A percentile compares a stretch with the other conserved stretches of the same genome.
phyloP scores from a whole-genome alignment of 2,888 invertebrate species.

The Caenorhabditis sp. region DNA sequence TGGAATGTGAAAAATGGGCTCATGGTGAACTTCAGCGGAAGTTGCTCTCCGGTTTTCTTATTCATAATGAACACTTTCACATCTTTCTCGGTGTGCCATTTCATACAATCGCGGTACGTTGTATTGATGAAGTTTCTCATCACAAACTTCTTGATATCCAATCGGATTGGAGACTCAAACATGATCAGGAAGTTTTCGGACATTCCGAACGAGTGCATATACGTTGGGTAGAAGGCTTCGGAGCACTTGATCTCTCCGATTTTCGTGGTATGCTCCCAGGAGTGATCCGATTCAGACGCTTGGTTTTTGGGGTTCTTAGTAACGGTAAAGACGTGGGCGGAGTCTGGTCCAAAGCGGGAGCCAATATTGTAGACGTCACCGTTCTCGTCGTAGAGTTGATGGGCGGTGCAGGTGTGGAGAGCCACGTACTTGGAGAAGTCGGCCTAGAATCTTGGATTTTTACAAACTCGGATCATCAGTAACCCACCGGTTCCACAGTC shows the following conservation, averaged over 20 bases:
- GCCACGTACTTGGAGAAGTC: constrained; percentile 67
- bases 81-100: constrained; percentile 57
- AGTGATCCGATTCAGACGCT: constrained; percentile 1
- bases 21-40: constrained; percentile 50
- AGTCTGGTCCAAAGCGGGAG: constrained; percentile 67
- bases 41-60: constrained; percentile 65
- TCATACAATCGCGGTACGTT: constrained; percentile 61
- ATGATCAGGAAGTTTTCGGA: constrained; percentile 92
- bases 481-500: constrained; percentile 84
- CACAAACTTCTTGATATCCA: constrained; percentile 65
- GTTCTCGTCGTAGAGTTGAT: constrained; percentile 69
- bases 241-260: constrained; percentile 57
- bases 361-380: constrained; percentile 78
- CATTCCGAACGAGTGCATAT: constrained; percentile 95
- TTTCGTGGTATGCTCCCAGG: constrained; percentile 57
- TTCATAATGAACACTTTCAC: constrained; percentile 67
- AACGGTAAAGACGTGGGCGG: constrained; percentile 74
- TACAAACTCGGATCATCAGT: too few species aligned
- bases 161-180: constrained; percentile 90
- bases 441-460: constrained; percentile 6
- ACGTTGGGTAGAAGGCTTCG: constrained; percentile 84
- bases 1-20: constrained; percentile 86
- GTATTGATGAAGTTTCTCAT: constrained; percentile 53
- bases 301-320: constrained; percentile 65
- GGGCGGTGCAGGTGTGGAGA: constrained; percentile 76